A percentile compares a stretch with the other conserved stretches of the same genome.
Conservation (phyloP, 2,888 invertebrate species). For the Podotricha telesiphe region DNA sequence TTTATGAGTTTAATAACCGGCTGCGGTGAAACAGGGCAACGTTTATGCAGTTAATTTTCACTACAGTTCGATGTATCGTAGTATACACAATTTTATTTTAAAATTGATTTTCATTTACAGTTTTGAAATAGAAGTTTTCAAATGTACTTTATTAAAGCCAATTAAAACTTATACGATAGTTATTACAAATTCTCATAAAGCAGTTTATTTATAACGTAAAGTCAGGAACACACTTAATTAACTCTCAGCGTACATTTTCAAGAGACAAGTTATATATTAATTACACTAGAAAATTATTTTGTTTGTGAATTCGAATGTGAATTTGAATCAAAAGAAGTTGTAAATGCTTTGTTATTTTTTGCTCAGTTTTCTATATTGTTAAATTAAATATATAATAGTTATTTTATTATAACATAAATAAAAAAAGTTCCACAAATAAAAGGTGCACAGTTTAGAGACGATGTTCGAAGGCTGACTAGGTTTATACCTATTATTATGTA, state of each 20-base stretch:
- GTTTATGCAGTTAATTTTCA: constrained; percentile 8
- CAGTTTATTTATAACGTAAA: not conserved
- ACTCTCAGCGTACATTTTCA: not conserved
- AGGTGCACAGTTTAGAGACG: no score
- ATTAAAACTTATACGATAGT: not conserved
- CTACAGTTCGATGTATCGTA: not conserved
- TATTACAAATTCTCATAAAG: constrained; percentile 1
- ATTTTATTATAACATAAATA: no score
- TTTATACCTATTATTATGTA: no score
- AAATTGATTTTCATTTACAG: constrained; percentile 8
- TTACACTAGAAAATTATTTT: not conserved
- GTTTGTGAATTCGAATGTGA: no score
- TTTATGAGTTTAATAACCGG: not conserved
- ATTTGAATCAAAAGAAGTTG: not conserved
- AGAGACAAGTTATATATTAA: not conserved
- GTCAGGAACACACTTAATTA: not conserved
- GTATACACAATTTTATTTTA: not conserved
- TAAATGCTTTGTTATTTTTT: not conserved
- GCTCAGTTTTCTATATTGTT: no score
- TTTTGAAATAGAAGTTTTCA: not conserved
- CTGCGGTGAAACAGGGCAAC: constrained; percentile 2
- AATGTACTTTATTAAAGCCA: not conserved
- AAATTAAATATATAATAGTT: no score
- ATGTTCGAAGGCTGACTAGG: no score
- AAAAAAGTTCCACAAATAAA: no score